Conservation (phyloP, 2,113 vertebrate genomes). For the Nannospalax galili region DNA sequence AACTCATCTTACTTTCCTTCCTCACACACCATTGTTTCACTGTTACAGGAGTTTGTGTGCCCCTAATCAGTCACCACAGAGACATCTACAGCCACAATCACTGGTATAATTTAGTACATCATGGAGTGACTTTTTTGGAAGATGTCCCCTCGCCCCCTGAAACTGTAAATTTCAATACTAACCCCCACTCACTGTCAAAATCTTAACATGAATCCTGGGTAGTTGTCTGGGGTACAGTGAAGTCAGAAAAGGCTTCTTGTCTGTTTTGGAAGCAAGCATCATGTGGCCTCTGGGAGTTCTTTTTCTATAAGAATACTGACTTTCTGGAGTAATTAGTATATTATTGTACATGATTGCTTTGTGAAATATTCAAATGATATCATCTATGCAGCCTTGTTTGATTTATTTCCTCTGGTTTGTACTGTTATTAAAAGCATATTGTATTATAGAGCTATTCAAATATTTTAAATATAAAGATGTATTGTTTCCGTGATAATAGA, state of each 20-base stretch:
- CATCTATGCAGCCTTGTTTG: conserved; percentile 96
- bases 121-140: not conserved
- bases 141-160: not conserved
- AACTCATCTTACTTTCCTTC: not conserved
- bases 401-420: conserved; percentile 90
- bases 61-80: not conserved
- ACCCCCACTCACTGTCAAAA: conserved; percentile 50
- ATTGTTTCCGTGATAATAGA: conserved; percentile 92
- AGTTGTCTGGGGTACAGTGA: conserved; percentile 77
- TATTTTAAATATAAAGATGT: conserved; percentile 93
- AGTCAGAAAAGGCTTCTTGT: conserved; percentile 76
- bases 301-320: conserved; percentile 86
- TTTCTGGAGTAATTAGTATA: conserved; percentile 85
- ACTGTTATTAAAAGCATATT: conserved; percentile 94
- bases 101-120: not conserved
- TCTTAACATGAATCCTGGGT: conserved; percentile 65
- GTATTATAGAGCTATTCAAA: conserved; percentile 96
- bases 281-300: conserved; percentile 84
- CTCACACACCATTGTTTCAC: not conserved
- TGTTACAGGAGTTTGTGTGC: not conserved
- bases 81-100: not conserved
- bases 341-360: conserved; percentile 89
- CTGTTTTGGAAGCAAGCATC: conserved; percentile 83
- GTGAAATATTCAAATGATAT: conserved; percentile 91
- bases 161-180: not conserved